Conservation (phyloP, 53 echinoderm and acorn worm genomes). For the Holothuria scabra region DNA sequence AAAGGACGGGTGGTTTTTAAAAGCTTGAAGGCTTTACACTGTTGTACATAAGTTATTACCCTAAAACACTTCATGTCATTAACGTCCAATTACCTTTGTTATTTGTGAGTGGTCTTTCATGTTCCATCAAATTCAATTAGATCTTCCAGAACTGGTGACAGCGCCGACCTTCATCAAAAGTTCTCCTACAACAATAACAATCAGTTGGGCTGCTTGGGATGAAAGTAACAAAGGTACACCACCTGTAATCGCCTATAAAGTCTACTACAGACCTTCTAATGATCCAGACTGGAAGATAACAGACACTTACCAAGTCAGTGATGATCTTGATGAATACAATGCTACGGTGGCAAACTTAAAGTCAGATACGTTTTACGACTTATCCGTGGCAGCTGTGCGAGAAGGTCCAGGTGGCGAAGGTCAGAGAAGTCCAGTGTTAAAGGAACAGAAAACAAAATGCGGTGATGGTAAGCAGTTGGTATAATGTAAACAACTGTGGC, state of each 20-base stretch:
- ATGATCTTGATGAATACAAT: neutral
- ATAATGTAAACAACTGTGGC: no score
- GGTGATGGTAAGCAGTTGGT: no score
- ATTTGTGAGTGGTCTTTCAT: neutral
- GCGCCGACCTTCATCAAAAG: neutral
- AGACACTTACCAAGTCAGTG: neutral
- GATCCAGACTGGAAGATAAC: neutral
- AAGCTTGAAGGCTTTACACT: no score
- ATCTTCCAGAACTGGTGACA: neutral
- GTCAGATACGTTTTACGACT: conserved; percentile 53
- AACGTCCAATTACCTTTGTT: no score
- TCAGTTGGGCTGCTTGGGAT: conserved; percentile 50
- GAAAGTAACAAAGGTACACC: conserved; percentile 32
- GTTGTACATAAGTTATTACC: no score
- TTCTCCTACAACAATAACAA: conserved; percentile 1
- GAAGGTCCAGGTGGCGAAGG: conserved; percentile 67
- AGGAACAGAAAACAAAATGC: no score
- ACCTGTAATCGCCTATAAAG: conserved; percentile 40
- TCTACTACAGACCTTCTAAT: conserved; percentile 14
- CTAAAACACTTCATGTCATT: no score
- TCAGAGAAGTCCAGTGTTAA: conserved; percentile 32
- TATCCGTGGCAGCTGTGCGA: conserved; percentile 65
- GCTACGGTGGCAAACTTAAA: conserved; percentile 25
- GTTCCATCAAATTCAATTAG: neutral
- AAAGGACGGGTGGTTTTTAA: no score